Conservation (phyloP, 2,797 vertebrate genomes). For the Scolopax rusticola region DNA sequence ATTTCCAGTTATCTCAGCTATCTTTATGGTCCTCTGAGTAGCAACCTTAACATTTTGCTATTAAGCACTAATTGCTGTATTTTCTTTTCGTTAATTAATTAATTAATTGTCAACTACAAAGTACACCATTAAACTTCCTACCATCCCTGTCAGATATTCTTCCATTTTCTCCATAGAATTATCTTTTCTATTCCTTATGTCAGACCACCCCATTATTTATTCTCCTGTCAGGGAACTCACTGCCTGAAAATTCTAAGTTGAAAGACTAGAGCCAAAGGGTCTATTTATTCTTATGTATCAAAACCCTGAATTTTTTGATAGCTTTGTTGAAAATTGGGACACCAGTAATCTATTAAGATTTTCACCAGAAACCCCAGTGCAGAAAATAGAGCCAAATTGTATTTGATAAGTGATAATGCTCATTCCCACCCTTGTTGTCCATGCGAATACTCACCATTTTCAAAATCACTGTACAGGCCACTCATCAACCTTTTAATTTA, state of each 20-base stretch:
- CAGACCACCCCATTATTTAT: not conserved
- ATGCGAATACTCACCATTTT: not conserved
- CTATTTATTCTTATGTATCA: not conserved
- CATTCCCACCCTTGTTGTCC: not conserved
- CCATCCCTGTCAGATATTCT: not conserved
- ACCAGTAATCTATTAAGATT: not conserved
- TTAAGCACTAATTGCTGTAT: not conserved
- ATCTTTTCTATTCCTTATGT: not conserved
- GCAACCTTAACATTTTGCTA: not conserved
- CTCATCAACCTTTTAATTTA: not conserved
- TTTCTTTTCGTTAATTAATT: not conserved
- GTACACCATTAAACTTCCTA: not conserved
- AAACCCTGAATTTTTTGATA: not conserved
- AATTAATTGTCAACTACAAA: not conserved
- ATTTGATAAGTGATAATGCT: not conserved
- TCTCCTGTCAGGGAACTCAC: not conserved
- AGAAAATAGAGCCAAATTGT: conserved; percentile 6
- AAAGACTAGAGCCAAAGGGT: not conserved
- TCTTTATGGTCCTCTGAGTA: not conserved
- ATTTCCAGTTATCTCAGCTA: not conserved
- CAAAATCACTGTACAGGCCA: not conserved
- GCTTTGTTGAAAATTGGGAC: not conserved
- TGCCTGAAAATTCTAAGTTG: not conserved
- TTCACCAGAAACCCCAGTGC: not conserved
- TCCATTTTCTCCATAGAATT: not conserved